Base-by-base conservation (phyloP, 2,888 invertebrate species). In the Agriopis leucophaearia region DNA sequence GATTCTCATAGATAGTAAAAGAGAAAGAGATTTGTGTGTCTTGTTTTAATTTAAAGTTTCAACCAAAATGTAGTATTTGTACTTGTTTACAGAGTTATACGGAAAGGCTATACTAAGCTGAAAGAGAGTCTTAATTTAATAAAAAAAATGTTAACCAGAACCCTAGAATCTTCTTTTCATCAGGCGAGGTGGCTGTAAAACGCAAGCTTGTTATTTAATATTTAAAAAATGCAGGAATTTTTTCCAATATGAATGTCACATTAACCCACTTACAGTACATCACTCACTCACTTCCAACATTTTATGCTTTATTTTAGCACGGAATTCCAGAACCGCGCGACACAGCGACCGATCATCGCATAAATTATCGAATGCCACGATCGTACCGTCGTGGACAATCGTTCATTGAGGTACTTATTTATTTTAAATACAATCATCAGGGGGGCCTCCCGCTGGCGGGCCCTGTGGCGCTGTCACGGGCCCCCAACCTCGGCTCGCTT, bases 381-480 rank as follows among this genome's bases (percentile, higher is more conserved):
- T 81, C 58, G 58, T 58, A 58, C 45, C 78, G 76, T 78, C 85
- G 87, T 88, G 88, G 88, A 94, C 93, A 94, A 92, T 93, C 93
- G 92, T 92, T 92, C 93, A 93, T 91, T 92, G 92, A 91, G 90
- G 93, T 89, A 93, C 93, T 93, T 94, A 94, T 93, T 93, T 94
- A 93, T 94, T 92, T 93, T 92, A 92, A 93, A 94, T 92, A 92
- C 92, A 92, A 93, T 93, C 93, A 92, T 94, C 94, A 93, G 91
- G 90, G 90, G 85, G 87, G 80, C 92, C 88, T 86, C 90, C 92
- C 81, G 88, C 87, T 74, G 91, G 88, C 80, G 82, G 86, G 88
- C 85, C 92, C 90, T 83, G 89, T 86, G 83, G 92, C 82, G 91
- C 94, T 92, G 92, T 92, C 94, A 88, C 90, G 85, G 91, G 89